phyloP scores from a whole-genome alignment of 2,113 vertebrate species.

The Tetraodon nigroviridis region DNA sequence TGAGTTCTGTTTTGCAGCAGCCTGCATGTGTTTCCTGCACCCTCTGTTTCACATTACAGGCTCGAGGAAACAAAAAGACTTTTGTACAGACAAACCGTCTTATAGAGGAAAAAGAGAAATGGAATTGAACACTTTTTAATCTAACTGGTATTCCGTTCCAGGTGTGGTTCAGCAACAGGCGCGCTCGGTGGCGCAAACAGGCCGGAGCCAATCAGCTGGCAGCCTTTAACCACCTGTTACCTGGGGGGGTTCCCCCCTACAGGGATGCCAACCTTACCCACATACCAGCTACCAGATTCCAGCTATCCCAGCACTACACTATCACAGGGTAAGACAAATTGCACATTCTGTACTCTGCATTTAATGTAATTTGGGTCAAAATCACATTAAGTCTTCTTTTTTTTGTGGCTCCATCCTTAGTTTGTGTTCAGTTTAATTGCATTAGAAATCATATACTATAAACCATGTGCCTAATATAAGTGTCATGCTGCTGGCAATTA shows the following conservation, averaged over 20 bases:
- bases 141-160: neutral
- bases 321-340: constrained; percentile 83
- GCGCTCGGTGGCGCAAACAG: constrained; percentile 97
- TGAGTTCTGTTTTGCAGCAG: no score
- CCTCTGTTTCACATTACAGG: no score
- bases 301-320: constrained; percentile 86
- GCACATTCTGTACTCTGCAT: neutral
- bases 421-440: constrained; percentile 38
- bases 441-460: constrained; percentile 31
- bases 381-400: constrained; percentile 46
- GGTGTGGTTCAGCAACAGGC: constrained; percentile 97
- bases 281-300: constrained; percentile 93
- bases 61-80: no score
- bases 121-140: neutral
- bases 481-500: constrained; percentile 43
- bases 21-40: no score
- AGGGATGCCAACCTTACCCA: constrained; percentile 90
- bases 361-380: constrained; percentile 46
- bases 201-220: constrained; percentile 98
- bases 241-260: constrained; percentile 90
- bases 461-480: constrained; percentile 48
- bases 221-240: constrained; percentile 95
- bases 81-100: no score
- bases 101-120: no score
- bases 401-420: constrained; percentile 35